Percentiles rank a stretch among this genome's conserved stretches.
Conservation (phyloP, 1,140 invertebrate genomes). For the Aphis craccivora region DNA sequence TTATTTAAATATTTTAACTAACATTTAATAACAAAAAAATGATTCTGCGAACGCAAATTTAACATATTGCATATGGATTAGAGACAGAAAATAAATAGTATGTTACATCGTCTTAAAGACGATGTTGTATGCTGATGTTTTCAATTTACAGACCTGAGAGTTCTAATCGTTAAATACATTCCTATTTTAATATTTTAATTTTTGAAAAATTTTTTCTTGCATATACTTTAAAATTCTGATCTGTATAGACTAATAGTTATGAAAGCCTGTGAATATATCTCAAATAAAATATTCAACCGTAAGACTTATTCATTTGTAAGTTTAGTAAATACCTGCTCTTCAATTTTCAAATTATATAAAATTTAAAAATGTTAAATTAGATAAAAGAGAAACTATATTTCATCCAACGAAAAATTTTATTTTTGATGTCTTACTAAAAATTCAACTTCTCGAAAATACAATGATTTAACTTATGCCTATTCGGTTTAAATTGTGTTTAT, state of each 20-base stretch:
- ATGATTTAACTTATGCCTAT: not conserved
- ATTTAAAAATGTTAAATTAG: not conserved
- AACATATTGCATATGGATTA: not conserved
- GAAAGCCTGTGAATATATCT: not conserved
- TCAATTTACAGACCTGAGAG: not conserved
- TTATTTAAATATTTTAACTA: not conserved
- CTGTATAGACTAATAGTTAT: not conserved
- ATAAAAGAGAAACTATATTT: not conserved
- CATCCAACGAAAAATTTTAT: not conserved
- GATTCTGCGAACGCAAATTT: not conserved
- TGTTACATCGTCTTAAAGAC: not conserved
- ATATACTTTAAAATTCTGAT: not conserved
- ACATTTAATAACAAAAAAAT: not conserved
- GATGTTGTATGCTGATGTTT: not conserved
- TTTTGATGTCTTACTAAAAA: not conserved
- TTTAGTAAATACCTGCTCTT: not conserved
- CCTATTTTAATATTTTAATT: not conserved
- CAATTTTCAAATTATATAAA: not conserved
- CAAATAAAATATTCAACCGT: not conserved
- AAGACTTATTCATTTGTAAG: not conserved
- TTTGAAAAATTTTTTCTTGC: not conserved
- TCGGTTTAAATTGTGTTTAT: conserved; percentile 2
- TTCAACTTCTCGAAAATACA: not conserved
- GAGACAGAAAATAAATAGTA: not conserved
- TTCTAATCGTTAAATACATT: not conserved